phyloP scores from a whole-genome alignment of 1,140 invertebrate species.

The Rhyacophila brunnea region DNA sequence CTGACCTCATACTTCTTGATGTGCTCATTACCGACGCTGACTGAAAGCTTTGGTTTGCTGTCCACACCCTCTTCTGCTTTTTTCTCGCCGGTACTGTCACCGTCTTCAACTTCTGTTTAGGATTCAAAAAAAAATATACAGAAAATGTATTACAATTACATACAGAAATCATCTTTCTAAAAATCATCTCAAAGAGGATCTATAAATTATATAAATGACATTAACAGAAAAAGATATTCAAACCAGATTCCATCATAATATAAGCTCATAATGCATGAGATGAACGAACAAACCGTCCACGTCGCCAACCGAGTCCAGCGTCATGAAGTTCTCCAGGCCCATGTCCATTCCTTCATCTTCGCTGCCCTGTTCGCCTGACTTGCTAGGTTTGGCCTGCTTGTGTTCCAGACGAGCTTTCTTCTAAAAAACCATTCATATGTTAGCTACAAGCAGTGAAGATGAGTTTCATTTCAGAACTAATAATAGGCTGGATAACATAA shows the following conservation, averaged over 20 bases:
- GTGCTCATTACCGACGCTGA: conserved; percentile 73
- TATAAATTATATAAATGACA: too few species aligned
- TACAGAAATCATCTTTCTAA: too few species aligned
- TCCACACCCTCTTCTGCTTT: conserved; percentile 52
- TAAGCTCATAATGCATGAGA: too few species aligned
- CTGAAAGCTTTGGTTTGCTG: conserved; percentile 60
- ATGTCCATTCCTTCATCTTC: conserved; percentile 71
- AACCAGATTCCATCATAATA: too few species aligned
- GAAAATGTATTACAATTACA: too few species aligned
- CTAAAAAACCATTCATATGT: too few species aligned
- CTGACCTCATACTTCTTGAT: conserved; percentile 70
- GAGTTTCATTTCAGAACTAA: too few species aligned
- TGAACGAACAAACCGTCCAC: conserved; percentile 69
- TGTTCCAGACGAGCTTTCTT: conserved; percentile 56
- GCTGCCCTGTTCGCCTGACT: conserved; percentile 51
- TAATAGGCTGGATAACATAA: too few species aligned
- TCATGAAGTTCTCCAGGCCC: conserved; percentile 80
- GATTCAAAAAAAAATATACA: too few species aligned
- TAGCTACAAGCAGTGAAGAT: too few species aligned
- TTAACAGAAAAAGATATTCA: too few species aligned
- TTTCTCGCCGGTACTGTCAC: conserved; percentile 61
- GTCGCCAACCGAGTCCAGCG: conserved; percentile 80
- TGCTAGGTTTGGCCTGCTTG: conserved; percentile 41
- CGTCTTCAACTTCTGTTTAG: conserved; percentile 61
- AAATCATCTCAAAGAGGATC: too few species aligned